Percentiles rank a stretch among this genome's conserved stretches.
Conservation (phyloP, 2,113 vertebrate species). For the Edolisoma coerulescens region DNA sequence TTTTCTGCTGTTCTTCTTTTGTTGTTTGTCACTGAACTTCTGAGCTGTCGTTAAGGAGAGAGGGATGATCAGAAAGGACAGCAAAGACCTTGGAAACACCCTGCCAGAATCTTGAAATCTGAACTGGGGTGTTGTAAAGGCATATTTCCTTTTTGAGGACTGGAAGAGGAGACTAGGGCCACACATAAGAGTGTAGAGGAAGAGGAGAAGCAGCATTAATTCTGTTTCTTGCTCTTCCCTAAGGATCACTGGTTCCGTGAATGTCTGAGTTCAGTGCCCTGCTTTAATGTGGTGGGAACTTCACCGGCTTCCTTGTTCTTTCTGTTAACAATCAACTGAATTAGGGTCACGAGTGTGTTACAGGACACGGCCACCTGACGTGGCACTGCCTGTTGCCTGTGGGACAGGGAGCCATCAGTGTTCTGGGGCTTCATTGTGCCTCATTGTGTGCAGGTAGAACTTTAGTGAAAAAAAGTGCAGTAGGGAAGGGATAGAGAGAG, state of each 20-base stretch:
- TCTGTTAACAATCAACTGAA: not conserved
- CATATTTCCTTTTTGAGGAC: not conserved
- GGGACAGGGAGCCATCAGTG: not conserved
- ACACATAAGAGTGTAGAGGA: not conserved
- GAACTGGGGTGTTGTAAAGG: not conserved
- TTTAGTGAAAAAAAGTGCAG: not conserved
- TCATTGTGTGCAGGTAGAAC: not conserved
- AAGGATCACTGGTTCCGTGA: rapidly evolving
- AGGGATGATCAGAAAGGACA: not conserved
- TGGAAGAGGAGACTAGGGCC: not conserved
- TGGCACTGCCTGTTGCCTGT: not conserved
- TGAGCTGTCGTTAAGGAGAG: not conserved
- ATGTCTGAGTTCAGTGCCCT: not conserved
- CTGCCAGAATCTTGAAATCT: not conserved
- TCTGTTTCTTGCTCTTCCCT: not conserved
- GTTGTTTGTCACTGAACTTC: not conserved
- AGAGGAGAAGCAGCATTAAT: not conserved
- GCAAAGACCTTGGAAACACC: not conserved
- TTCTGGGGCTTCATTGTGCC: not conserved
- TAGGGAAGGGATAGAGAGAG: not conserved
- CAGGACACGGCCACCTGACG: not conserved
- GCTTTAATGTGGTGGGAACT: not conserved
- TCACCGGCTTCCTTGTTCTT: not conserved
- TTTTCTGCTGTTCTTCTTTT: not conserved
- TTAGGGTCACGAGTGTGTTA: not conserved